Conservation (phyloP, 2,888 invertebrate genomes). For the Pachymerium ferrugineum region DNA sequence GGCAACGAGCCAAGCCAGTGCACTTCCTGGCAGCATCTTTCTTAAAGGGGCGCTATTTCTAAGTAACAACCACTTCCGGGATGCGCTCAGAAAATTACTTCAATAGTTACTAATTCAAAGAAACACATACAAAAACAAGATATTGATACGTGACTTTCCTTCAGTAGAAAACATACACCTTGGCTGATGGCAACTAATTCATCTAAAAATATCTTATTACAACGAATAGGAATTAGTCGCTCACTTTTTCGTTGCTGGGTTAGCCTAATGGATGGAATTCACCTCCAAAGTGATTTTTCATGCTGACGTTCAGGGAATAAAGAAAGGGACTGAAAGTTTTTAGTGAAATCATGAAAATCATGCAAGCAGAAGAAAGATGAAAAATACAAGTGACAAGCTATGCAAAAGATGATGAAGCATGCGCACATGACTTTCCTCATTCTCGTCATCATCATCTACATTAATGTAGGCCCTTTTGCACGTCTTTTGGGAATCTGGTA, state of each 20-base stretch:
- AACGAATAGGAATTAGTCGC: neutral
- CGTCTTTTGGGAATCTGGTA: neutral
- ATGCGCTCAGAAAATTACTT: constrained; percentile 19
- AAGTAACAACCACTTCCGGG: constrained; percentile 25
- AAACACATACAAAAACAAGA: neutral
- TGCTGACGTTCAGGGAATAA: neutral
- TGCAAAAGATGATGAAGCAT: constrained; percentile 19
- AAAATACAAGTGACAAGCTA: constrained; percentile 9
- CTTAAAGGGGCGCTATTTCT: constrained; percentile 16
- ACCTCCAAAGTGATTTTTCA: constrained; percentile 19
- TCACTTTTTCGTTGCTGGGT: constrained; percentile 7
- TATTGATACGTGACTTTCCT: neutral
- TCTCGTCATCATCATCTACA: constrained; percentile 25
- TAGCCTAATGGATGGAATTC: constrained; percentile 4
- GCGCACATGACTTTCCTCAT: constrained; percentile 20
- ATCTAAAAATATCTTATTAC: neutral
- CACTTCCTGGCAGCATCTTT: constrained; percentile 23
- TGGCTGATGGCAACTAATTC: neutral
- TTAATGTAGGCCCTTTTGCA: neutral
- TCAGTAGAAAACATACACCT: neutral
- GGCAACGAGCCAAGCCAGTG: constrained; percentile 20
- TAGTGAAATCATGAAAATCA: neutral
- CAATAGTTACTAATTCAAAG: neutral
- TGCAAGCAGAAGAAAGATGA: constrained; percentile 4
- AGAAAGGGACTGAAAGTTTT: neutral